Evolutionary conservation across 2,113 vertebrate species (phyloP).

Genomic region (Phylloscopus whistleri): DNA sequence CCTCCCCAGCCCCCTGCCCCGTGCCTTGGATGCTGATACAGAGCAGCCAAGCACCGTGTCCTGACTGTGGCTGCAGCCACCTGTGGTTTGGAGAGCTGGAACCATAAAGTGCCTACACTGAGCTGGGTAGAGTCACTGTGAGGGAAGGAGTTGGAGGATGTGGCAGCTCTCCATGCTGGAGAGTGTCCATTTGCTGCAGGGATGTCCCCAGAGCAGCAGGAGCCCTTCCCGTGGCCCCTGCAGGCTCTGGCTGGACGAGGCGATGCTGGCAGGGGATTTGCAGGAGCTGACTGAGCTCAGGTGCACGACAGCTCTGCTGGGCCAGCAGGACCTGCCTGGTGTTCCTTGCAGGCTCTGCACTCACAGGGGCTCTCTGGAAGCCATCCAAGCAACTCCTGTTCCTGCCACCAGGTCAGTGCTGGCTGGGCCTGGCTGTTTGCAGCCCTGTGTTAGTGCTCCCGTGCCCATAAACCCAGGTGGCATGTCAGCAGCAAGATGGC

Average conservation of each 20-base stretch:
- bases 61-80: background rate
- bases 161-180: background rate
- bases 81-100: background rate
- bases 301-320: background rate
- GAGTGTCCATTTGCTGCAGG: background rate
- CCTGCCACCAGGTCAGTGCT: background rate
- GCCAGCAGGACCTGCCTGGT: background rate
- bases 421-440: background rate
- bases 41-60: background rate
- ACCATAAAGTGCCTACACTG: accelerated
- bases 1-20: background rate
- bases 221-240: background rate
- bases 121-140: accelerated
- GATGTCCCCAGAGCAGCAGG: background rate
- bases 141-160: background rate
- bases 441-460: background rate
- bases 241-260: background rate
- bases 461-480: background rate
- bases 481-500: background rate
- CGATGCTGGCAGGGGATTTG: background rate
- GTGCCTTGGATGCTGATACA: background rate
- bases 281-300: background rate
- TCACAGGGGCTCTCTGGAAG: background rate
- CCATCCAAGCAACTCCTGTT: background rate
- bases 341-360: background rate